These are phyloP conservation scores for Acanthisitta chloris DNA, from an alignment of 2,113 vertebrate species.

Conservation along the genomic window DNA sequence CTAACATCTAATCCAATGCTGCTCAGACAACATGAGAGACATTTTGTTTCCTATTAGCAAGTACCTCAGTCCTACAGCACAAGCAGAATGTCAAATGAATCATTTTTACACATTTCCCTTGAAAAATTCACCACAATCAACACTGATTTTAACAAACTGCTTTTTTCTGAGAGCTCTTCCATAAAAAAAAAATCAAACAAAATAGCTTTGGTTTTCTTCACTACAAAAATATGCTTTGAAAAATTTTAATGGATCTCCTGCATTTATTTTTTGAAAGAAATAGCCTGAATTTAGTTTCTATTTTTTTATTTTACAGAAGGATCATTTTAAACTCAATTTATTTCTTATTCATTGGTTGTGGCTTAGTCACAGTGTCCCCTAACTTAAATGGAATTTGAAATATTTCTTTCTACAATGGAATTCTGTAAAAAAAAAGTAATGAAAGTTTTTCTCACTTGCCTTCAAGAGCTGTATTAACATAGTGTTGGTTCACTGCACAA, in stretches of 20 bases:
- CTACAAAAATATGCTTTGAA: background rate
- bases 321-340: background rate
- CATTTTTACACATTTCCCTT: background rate
- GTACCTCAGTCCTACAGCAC: background rate
- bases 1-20: background rate
- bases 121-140: background rate
- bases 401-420: background rate
- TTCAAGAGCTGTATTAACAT: background rate
- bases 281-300: background rate
- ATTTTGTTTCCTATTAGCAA: background rate
- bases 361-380: background rate
- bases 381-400: background rate
- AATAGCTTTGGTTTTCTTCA: background rate
- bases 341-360: background rate
- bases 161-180: background rate
- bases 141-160: background rate
- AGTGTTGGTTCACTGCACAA: background rate
- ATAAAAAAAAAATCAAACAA: background rate
- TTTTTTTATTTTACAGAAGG: background rate
- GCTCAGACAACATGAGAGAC: background rate
- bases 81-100: background rate
- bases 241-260: background rate
- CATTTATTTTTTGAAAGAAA: background rate
- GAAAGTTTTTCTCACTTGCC: background rate
- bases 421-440: background rate